Base-by-base conservation (phyloP, 2,113 vertebrate species). In the Merops nubicus region DNA sequence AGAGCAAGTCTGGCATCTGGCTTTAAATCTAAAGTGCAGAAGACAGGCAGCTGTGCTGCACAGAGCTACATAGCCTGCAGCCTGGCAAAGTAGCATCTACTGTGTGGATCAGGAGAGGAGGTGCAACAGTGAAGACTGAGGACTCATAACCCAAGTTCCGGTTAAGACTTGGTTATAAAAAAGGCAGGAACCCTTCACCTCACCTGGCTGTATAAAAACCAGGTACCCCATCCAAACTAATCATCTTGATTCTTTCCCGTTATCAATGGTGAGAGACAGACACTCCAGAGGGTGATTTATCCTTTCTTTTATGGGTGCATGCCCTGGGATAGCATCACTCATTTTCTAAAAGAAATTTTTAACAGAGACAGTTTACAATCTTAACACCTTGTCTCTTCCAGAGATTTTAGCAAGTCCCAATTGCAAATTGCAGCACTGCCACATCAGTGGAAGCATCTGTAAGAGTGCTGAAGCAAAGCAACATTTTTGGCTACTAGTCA, bases 51-150 rank as follows among this genome's bases (percentile, higher is more conserved):
- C 17, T 47, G 28, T 60, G 33, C 38, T 51, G n/a, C 40, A 36
- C n/a, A 33, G 31, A 78, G 34, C n/a, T 85, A 28, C 9, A 31
- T 0, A 0, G 10, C 3, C 0, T 26, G 33, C 62, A 56, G 36
- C 6, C n/a, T 83, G 48, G 50, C 73, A 86, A 73, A 64, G 25
- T 16, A 64, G n/a, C 28, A 7, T 26, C 78, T 68, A n/a, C 19
- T 23, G 4, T 13, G 15, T 0, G 3, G 50, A 45, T 51, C 54
- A 81, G 47, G 33, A 83, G 79, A 73, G 33, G 15, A 77, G 7
- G 7, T 45, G 20, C 34, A 42, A 23, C 17, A 50, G 40, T 20
- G 33, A 72, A 74, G 7, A 15, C 14, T 48, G 16, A 54, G 23
- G 13, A 14, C 15, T 57, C 31, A 54, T 43, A 91, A 72, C 8